These are phyloP conservation scores for Pycnomerus fuliginosus DNA, from an alignment of 2,888 invertebrate species.

Conservation along the genomic window DNA sequence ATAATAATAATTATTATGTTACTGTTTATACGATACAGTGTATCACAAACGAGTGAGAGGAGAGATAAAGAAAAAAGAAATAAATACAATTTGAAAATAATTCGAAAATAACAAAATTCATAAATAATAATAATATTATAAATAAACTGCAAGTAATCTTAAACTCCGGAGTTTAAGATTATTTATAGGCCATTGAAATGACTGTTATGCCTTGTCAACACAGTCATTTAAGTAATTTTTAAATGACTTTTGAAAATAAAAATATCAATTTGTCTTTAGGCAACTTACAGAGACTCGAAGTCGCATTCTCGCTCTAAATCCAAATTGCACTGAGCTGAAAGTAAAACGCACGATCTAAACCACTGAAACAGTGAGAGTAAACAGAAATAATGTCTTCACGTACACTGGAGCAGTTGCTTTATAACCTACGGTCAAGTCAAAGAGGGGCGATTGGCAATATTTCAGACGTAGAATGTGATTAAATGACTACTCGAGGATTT, in stretches of 20 bases:
- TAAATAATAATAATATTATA: neutral
- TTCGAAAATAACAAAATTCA: neutral
- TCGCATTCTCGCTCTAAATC: slow-evolving; percentile 17
- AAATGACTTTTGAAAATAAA: neutral
- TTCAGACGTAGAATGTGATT: slow-evolving; percentile 9
- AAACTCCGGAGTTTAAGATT: too few species aligned
- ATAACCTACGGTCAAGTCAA: slow-evolving; percentile 15
- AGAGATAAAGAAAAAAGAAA: too few species aligned
- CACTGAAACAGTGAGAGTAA: slow-evolving; percentile 28
- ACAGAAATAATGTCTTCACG: slow-evolving; percentile 23
- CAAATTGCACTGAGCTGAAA: slow-evolving; percentile 19
- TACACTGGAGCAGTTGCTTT: slow-evolving; percentile 21
- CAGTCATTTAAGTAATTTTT: too few species aligned
- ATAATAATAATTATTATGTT: too few species aligned
- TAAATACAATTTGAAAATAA: neutral
- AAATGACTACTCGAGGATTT: slow-evolving; percentile 3
- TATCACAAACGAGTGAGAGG: too few species aligned
- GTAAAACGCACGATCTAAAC: slow-evolving; percentile 21
- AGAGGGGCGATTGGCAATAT: slow-evolving; percentile 16
- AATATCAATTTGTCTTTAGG: too few species aligned
- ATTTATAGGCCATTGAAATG: too few species aligned
- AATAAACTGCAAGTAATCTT: too few species aligned
- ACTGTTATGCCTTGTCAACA: too few species aligned
- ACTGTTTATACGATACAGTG: too few species aligned
- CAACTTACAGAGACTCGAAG: slow-evolving; percentile 21